Conservation (phyloP, 2,888 invertebrate species). For the Suillia variegata region DNA sequence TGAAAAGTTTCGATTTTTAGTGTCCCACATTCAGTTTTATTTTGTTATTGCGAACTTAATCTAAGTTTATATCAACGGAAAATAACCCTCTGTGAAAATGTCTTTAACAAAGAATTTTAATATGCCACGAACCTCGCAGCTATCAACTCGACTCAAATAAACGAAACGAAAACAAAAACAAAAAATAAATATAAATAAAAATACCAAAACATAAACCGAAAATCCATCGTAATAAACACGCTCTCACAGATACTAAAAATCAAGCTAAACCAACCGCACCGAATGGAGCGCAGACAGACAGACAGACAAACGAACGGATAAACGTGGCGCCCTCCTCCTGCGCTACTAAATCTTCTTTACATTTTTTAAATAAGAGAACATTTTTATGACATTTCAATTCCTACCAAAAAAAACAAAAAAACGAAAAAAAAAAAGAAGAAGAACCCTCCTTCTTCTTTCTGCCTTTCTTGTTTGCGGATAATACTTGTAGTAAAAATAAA, state of each 20-base stretch:
- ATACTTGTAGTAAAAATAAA: no score
- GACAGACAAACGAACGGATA: neutral
- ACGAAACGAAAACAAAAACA: neutral
- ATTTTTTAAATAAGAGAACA: constrained; percentile 45
- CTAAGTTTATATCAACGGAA: no score
- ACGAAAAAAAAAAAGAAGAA: no score
- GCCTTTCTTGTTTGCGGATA: no score
- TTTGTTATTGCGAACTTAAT: no score
- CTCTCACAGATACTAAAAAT: neutral
- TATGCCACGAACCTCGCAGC: neutral
- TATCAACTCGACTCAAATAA: neutral
- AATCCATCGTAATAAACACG: neutral
- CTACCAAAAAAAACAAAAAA: neutral
- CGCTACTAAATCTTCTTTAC: constrained; percentile 27
- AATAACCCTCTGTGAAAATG: no score
- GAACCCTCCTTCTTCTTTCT: no score
- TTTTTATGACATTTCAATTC: constrained; percentile 51
- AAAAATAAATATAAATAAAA: no score
- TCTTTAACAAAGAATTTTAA: no score
- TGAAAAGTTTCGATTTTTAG: no score
- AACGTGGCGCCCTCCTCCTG: neutral
- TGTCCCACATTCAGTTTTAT: no score
- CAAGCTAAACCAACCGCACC: no score
- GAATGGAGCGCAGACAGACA: neutral
- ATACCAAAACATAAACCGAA: neutral